Evolutionary conservation across 2,797 vertebrate genomes (phyloP).

Genomic region (Semotilus atromaculatus): DNA sequence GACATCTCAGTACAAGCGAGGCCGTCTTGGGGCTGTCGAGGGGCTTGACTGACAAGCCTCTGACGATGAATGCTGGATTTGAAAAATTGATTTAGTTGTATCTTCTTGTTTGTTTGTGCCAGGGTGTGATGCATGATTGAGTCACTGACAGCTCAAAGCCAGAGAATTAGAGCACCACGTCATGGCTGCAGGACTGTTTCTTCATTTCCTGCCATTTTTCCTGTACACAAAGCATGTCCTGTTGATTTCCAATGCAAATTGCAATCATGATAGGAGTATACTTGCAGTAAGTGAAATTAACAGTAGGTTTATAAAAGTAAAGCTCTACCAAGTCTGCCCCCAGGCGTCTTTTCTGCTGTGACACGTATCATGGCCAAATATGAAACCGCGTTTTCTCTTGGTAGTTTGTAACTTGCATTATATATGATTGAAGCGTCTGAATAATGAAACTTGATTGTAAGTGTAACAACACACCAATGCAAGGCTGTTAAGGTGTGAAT

Average conservation of each 20-base stretch:
- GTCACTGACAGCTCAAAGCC: slow-evolving; percentile 42
- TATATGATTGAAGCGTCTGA: slow-evolving; percentile 55
- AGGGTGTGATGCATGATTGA: slow-evolving; percentile 45
- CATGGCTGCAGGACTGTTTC: neutral
- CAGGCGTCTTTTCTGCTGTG: slow-evolving; percentile 28
- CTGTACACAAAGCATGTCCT: slow-evolving; percentile 2
- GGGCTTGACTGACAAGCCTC: slow-evolving; percentile 55
- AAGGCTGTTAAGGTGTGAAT: slow-evolving; percentile 73
- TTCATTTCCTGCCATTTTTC: neutral
- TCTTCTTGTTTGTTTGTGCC: slow-evolving; percentile 55
- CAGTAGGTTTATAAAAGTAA: slow-evolving; percentile 40
- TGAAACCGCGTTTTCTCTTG: slow-evolving; percentile 35
- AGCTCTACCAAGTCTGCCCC: slow-evolving; percentile 42
- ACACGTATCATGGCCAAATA: slow-evolving; percentile 41
- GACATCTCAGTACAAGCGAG: slow-evolving; percentile 51
- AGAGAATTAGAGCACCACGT: neutral
- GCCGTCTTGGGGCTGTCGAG: slow-evolving; percentile 30
- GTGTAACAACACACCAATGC: slow-evolving; percentile 74
- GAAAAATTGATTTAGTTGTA: slow-evolving; percentile 59
- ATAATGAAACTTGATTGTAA: slow-evolving; percentile 73
- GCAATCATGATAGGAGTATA: neutral
- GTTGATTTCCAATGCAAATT: slow-evolving; percentile 40
- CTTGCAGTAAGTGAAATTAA: slow-evolving; percentile 32
- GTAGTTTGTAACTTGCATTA: slow-evolving; percentile 60
- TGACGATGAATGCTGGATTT: slow-evolving; percentile 50